Conservation (phyloP, 2,797 vertebrate species). For the Thaleichthys pacificus region DNA sequence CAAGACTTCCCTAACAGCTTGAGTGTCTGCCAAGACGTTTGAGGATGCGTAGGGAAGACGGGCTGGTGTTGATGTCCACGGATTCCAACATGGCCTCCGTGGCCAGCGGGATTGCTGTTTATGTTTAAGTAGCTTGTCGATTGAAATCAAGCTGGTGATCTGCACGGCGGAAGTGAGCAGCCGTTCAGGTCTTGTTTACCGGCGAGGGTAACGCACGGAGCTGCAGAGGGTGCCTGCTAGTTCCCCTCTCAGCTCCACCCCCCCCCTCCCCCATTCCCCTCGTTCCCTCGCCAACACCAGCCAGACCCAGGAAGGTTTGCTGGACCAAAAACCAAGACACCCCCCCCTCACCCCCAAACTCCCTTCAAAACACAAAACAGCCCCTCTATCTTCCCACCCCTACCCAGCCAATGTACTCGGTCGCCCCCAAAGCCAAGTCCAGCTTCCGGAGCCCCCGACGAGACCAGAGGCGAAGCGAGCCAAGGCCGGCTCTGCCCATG, state of each 20-base stretch:
- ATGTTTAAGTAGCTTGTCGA: background rate
- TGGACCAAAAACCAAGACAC: background rate
- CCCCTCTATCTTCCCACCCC: no score
- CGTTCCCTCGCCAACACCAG: background rate
- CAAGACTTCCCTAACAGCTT: conserved; percentile 46
- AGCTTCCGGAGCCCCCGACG: background rate
- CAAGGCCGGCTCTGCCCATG: conserved; percentile 1
- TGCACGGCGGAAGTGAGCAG: no score
- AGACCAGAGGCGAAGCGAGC: background rate
- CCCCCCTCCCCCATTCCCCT: conserved; percentile 19
- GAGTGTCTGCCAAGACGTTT: conserved; percentile 14
- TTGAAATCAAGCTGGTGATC: background rate
- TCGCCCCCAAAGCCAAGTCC: no score
- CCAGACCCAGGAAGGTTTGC: no score
- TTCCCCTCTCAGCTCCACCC: conserved; percentile 16
- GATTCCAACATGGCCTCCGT: background rate
- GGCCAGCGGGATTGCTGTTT: background rate
- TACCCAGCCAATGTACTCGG: background rate
- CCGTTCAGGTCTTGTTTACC: background rate
- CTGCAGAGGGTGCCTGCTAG: no score
- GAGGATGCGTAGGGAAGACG: conserved; percentile 21
- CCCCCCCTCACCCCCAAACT: background rate
- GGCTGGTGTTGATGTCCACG: background rate
- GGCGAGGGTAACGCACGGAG: no score
- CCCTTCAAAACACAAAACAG: background rate